Percentiles rank a stretch among this genome's conserved stretches.
Evolutionary conservation across 1,140 invertebrate species (phyloP).

Genomic region (Onthophagus taurus): DNA sequence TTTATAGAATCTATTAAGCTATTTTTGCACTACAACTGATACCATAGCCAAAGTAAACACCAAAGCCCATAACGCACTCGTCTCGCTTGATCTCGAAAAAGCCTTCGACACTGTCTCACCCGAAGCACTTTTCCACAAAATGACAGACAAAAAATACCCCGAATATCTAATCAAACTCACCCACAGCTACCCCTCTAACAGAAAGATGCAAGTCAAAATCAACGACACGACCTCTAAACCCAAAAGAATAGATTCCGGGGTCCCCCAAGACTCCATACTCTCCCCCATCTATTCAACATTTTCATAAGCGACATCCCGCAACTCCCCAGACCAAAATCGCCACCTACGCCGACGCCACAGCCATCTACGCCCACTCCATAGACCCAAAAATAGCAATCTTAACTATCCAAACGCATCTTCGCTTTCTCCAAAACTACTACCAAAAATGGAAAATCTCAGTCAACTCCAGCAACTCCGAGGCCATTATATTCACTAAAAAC

Average conservation of each 20-base stretch:
- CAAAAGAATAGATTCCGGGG: slow-evolving; percentile 16
- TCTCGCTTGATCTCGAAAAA: slow-evolving; percentile 22
- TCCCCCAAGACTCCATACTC: slow-evolving; percentile 24
- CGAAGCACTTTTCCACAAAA: slow-evolving; percentile 20
- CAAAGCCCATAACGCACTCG: slow-evolving; percentile 17
- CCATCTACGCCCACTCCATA: slow-evolving; percentile 9
- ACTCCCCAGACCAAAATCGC: slow-evolving; percentile 12
- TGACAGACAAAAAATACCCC: slow-evolving; percentile 11
- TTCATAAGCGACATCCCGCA: slow-evolving; percentile 20
- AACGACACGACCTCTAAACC: slow-evolving; percentile 6
- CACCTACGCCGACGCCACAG: slow-evolving; percentile 27
- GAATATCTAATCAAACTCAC: slow-evolving; percentile 8
- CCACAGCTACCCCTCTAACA: slow-evolving; percentile 11
- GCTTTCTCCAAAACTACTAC: too few relatives aligned
- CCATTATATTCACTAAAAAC: too few relatives aligned
- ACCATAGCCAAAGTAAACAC: slow-evolving; percentile 19
- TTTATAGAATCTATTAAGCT: too few relatives aligned
- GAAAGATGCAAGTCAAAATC: slow-evolving; percentile 14
- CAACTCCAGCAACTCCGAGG: too few relatives aligned
- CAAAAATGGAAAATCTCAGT: too few relatives aligned
- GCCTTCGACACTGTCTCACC: slow-evolving; percentile 28
- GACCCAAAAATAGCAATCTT: too few relatives aligned
- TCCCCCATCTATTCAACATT: slow-evolving; percentile 19
- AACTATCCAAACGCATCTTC: too few relatives aligned
- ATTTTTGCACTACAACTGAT: too few relatives aligned